phyloP scores from a whole-genome alignment of 2,888 invertebrate species.

The Ferrisia virgata region DNA sequence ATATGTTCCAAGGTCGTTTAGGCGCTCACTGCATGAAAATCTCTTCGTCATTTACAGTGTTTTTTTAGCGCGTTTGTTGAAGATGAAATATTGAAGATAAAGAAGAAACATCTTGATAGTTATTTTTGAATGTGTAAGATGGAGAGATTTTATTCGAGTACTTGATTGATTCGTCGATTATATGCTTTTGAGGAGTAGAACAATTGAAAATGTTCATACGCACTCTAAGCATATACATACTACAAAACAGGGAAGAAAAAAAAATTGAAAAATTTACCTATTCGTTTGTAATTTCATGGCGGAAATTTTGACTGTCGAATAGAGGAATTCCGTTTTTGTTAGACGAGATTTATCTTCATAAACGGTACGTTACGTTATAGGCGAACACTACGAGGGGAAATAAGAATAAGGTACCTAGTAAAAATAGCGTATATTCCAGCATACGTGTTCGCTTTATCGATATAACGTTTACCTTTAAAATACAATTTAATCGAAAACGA shows the following conservation, averaged over 20 bases:
- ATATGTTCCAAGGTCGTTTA: background rate
- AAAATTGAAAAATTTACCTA: background rate
- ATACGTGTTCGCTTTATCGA: background rate
- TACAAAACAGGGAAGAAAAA: too few relatives aligned
- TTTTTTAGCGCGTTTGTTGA: too few relatives aligned
- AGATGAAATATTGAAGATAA: too few relatives aligned
- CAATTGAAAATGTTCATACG: too few relatives aligned
- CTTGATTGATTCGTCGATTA: too few relatives aligned
- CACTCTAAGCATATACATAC: too few relatives aligned
- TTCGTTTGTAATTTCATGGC: background rate
- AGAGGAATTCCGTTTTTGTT: background rate
- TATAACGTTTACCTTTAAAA: background rate
- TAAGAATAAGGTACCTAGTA: too few relatives aligned
- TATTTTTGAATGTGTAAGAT: too few relatives aligned
- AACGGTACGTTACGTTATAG: background rate
- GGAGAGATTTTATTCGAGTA: too few relatives aligned
- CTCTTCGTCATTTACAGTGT: too few relatives aligned
- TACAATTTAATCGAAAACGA: slow-evolving; percentile 2
- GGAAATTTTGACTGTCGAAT: background rate
- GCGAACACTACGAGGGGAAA: background rate
- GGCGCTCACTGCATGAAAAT: background rate
- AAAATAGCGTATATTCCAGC: background rate
- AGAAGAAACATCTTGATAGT: too few relatives aligned
- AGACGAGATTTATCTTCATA: background rate
- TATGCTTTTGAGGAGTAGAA: too few relatives aligned